Base-by-base conservation (phyloP, 2,888 invertebrate genomes). In the Colletes collaris region DNA sequence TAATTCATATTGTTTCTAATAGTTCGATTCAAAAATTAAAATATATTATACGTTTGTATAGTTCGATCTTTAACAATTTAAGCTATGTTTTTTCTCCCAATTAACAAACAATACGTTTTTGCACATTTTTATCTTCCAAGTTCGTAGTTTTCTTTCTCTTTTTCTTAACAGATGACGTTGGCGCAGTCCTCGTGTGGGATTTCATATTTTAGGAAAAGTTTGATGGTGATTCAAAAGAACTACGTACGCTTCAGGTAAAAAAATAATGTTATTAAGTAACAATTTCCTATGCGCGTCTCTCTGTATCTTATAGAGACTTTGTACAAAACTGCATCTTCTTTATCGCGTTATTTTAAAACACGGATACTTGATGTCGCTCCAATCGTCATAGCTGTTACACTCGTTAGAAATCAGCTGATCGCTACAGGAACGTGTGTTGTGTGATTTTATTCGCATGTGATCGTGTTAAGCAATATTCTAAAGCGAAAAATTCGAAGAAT, bases 351-450 rank as follows among this genome's bases (percentile, higher is more conserved):
- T 27, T 27, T 27, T 27, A 27, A 27, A 27, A 27, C 27, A 27
- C 27, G 27, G 27, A 27, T 27, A 27, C 27, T 27, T 27, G 27
- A 27, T 2, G 27, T 27, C 27, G 27, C 27, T 0, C 27, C 27
- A 27, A 27, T 27, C 27, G 27, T 2, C 27, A 27, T 27, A 27
- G 27, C 27, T 27, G 2, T 27, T 27, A 27, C 27, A 27, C 27
- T 27, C 27, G 27, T 27, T 16, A 46, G 7, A 27, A 63, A 63
- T 58, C 76, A 77, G 76, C 68, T 77, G 77, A 40, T 77, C 35
- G n/a, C 56, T 27, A 19, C 3, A n/a, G 11, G 37, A 52, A 53
- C 59, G 59, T 59, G 40, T 11, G 16, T n/a, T 5, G 40, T 58
- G 52, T 6, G 49, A 27, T 35, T 10, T 44, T 27, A 13, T 46